A percentile compares a stretch with the other conserved stretches of the same genome.
These are phyloP conservation scores for Macaria notata DNA, from an alignment of 2,888 invertebrate genomes.

Conservation along the genomic window DNA sequence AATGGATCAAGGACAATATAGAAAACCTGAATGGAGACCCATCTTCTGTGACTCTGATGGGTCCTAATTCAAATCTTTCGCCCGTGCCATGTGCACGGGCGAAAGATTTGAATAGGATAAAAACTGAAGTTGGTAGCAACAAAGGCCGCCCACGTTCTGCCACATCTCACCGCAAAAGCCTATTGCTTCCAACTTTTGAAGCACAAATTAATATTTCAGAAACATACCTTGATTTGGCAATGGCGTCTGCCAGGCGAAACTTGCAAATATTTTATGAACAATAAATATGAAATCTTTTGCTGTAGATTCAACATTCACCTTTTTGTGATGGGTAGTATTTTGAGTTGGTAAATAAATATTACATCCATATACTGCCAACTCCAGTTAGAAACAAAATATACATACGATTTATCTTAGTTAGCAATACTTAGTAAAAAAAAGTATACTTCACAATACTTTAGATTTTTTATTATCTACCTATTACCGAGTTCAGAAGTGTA, in stretches of 20 bases:
- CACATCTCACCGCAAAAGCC: slow-evolving; percentile 20
- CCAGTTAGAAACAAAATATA: too few species aligned
- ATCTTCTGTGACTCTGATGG: slow-evolving; percentile 93
- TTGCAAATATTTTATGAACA: slow-evolving; percentile 26
- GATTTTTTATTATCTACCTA: too few species aligned
- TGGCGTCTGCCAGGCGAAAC: slow-evolving; percentile 32
- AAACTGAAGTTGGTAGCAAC: slow-evolving; percentile 2
- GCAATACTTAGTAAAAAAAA: too few species aligned
- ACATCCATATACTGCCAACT: too few species aligned
- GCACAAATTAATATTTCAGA: slow-evolving; percentile 53
- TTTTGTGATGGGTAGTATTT: too few species aligned
- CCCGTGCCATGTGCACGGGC: slow-evolving; percentile 96
- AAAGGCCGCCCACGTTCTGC: slow-evolving; percentile 11
- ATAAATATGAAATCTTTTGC: slow-evolving; percentile 23
- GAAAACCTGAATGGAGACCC: slow-evolving; percentile 95
- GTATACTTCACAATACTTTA: too few species aligned
- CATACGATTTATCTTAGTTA: too few species aligned
- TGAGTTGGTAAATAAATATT: too few species aligned
- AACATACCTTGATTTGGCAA: slow-evolving; percentile 43
- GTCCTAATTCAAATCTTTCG: too few species aligned
- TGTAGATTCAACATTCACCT: background rate
- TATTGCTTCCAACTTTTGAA: slow-evolving; percentile 37
- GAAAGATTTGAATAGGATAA: slow-evolving; percentile 51
- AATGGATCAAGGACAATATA: slow-evolving; percentile 97
- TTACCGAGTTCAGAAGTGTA: too few species aligned